Base-by-base conservation (phyloP, 2,113 vertebrate species). In the Tupaia chinensis region DNA sequence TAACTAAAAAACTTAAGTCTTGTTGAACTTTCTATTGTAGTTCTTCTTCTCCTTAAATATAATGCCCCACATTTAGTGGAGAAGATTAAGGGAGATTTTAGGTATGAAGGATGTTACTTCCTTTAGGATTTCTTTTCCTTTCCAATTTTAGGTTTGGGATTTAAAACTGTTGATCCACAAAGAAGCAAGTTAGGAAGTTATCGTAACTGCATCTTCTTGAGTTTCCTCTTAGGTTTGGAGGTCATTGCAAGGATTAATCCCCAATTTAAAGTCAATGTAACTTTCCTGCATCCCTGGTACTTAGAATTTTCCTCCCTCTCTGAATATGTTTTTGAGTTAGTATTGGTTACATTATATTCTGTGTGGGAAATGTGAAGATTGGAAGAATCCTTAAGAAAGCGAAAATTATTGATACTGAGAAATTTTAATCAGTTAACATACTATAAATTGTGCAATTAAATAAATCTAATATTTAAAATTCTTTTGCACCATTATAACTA, bases 401-500 rank as follows among this genome's bases (percentile, higher is more conserved):
- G n/a, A 86, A 89, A 94, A 94, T 89, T 74, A 60, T 60, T 87
- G 20, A 56, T 54, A 80, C 69, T 78, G 68, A 90, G 73, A 80
- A 76, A 61, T 83, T 93, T 61, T 93, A 89, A 77, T 80, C 13
- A 89, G 4, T 53, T 83, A 80, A 73, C 9, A 19, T 63, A 92
- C 53, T 83, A 25, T 1, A 84, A 54, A 86, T 56, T 94, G 1
- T 58, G 25, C 16, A 68, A 85, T 88, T 82, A 13, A 91, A 10
- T 89, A 60, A 85, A 74, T 89, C 29, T 61, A 56, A 23, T 92
- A 68, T 95, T 79, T 78, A 78, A 89, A 89, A 61, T 76, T 56
- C 2, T 14, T 79, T 78, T 70, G 12, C 74, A 74, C 84, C 10
- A 34, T 82, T 92, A 54, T n/a, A 90, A 90, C 70, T 63, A 84